Percentiles rank a stretch among this genome's conserved stretches.
Evolutionary conservation across 2,888 invertebrate species (phyloP).

Genomic region (Allolobophora icterica): DNA sequence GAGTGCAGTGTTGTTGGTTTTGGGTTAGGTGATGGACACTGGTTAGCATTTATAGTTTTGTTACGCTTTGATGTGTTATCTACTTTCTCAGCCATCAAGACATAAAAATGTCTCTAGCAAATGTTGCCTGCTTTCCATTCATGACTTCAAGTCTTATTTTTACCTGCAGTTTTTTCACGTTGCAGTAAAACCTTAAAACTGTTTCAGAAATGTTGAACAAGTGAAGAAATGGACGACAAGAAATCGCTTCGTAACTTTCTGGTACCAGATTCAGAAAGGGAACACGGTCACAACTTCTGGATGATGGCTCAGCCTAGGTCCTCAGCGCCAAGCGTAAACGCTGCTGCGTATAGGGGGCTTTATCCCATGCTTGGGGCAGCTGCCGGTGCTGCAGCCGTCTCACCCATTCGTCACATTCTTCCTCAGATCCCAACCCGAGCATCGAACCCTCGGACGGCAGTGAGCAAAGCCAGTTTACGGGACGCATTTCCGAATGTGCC

Average conservation of each 20-base stretch:
- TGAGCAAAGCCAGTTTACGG: slow-evolving; percentile 24
- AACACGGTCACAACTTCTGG: slow-evolving; percentile 20
- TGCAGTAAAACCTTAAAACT: background rate
- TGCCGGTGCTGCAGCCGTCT: background rate
- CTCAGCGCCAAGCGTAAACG: background rate
- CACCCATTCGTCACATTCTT: slow-evolving; percentile 32
- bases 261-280: background rate
- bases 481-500: background rate
- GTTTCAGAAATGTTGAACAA: slow-evolving; percentile 19
- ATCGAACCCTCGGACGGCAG: slow-evolving; percentile 10
- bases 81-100: background rate
- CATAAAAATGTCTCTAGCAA: background rate
- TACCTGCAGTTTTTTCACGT: background rate
- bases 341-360: background rate
- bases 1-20: background rate
- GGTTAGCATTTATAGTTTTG: background rate
- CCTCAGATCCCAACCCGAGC: slow-evolving; percentile 38
- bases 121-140: background rate
- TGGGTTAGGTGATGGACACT: no score
- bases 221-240: slow-evolving; percentile 21
- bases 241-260: slow-evolving; percentile 1
- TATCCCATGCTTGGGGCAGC: background rate
- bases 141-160: background rate
- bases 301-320: slow-evolving; percentile 1
- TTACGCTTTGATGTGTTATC: background rate